Conservation (phyloP, 2,888 invertebrate genomes). For the Branchellion lobata region DNA sequence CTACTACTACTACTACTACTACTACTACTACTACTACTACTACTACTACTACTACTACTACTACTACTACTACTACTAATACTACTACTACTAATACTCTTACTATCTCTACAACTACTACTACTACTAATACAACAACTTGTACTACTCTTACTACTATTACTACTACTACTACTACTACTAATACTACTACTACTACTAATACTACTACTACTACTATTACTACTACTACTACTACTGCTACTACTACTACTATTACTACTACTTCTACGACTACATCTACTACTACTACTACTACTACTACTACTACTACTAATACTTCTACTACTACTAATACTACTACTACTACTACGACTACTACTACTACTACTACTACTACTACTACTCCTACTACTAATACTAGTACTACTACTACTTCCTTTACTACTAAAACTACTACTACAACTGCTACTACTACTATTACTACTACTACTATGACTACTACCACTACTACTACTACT, state of each 20-base stretch:
- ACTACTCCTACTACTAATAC: neutral
- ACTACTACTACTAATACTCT: conserved; percentile 7
- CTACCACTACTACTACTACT: conserved; percentile 17
- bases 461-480: neutral
- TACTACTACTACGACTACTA: conserved; percentile 17
- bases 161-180: conserved; percentile 19
- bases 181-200: neutral
- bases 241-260: conserved; percentile 8
- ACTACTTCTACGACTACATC: neutral
- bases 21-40: neutral
- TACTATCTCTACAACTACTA: neutral
- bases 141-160: conserved; percentile 8
- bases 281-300: conserved; percentile 14
- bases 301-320: conserved; percentile 1
- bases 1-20: neutral
- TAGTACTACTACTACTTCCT: neutral
- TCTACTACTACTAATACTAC: conserved; percentile 14
- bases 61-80: neutral
- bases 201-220: conserved; percentile 13
- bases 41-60: conserved; percentile 4
- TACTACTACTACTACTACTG: conserved; percentile 8
- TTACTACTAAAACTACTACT: conserved; percentile 3
- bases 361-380: conserved; percentile 18
- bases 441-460: neutral
- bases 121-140: conserved; percentile 4